A percentile compares a stretch with the other conserved stretches of the same genome.
Evolutionary conservation across 2,113 vertebrate species (phyloP).

Genomic region (Forbesichthys agassizii): DNA sequence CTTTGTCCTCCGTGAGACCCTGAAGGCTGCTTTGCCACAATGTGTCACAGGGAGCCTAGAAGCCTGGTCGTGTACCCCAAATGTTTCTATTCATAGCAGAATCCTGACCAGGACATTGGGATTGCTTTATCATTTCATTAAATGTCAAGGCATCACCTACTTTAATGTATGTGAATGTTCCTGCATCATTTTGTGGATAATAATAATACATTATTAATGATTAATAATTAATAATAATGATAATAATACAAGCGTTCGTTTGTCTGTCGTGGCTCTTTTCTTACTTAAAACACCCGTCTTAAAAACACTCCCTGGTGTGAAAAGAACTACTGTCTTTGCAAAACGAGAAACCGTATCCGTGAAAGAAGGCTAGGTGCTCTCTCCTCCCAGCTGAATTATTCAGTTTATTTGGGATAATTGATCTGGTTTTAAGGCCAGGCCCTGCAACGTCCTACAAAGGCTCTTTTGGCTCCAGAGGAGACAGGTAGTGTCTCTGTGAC

Average conservation of each 20-base stretch:
- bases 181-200: constrained; percentile 3
- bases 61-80: constrained; percentile 11
- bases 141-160: neutral
- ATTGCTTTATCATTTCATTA: too few species aligned
- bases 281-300: neutral
- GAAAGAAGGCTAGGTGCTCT: constrained; percentile 40
- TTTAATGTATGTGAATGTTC: neutral
- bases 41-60: constrained; percentile 40
- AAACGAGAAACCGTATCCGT: constrained; percentile 42
- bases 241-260: neutral
- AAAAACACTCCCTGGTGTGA: constrained; percentile 13
- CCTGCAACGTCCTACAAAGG: constrained; percentile 38
- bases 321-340: constrained; percentile 36
- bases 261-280: constrained; percentile 3
- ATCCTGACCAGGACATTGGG: too few species aligned
- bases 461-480: constrained; percentile 37
- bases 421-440: constrained; percentile 57
- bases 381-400: constrained; percentile 69
- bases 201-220: neutral
- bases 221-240: too few species aligned
- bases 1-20: constrained; percentile 51
- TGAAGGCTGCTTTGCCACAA: constrained; percentile 44
- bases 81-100: too few species aligned
- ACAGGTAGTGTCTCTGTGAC: constrained; percentile 45
- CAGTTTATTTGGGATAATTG: constrained; percentile 61